These are phyloP conservation scores for Bolinopsis microptera DNA, from an alignment of 37 sponge, comb jelly and placozoan species.

Conservation along the genomic window DNA sequence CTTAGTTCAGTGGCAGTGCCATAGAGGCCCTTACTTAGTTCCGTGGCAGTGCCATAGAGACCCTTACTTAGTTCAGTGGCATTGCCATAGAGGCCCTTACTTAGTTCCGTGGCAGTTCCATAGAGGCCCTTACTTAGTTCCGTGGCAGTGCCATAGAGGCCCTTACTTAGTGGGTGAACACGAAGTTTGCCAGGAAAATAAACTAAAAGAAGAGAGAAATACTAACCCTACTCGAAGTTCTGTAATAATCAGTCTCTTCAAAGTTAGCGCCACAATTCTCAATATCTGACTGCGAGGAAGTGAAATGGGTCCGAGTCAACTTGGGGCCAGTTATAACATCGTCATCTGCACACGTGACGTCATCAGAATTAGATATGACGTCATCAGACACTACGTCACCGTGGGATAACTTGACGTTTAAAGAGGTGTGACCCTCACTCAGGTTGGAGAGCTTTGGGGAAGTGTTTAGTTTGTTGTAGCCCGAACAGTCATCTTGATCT, in stretches of 20 bases:
- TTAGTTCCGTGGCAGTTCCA: too few relatives aligned
- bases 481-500: not conserved
- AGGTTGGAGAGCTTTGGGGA: slow-evolving; percentile 6
- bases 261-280: slow-evolving; percentile 2
- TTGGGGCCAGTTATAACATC: not conserved
- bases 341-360: not conserved
- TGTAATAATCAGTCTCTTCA: not conserved
- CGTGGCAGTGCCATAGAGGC: too few relatives aligned
- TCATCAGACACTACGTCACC: not conserved
- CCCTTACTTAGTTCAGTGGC: too few relatives aligned
- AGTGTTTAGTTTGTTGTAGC: slow-evolving; percentile 13
- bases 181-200: too few relatives aligned
- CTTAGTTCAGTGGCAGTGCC: too few relatives aligned
- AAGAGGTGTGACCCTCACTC: not conserved
- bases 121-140: too few relatives aligned
- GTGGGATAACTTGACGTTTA: not conserved
- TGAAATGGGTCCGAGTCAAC: not conserved
- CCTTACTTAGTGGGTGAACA: too few relatives aligned
- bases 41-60: too few relatives aligned
- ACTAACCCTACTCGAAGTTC: not conserved
- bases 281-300: not conserved
- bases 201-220: too few relatives aligned
- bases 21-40: too few relatives aligned
- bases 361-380: not conserved
- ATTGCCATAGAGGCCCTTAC: too few relatives aligned